Evolutionary conservation across 2,888 invertebrate genomes (phyloP).

Genomic region (Teleogryllus oceanicus): DNA sequence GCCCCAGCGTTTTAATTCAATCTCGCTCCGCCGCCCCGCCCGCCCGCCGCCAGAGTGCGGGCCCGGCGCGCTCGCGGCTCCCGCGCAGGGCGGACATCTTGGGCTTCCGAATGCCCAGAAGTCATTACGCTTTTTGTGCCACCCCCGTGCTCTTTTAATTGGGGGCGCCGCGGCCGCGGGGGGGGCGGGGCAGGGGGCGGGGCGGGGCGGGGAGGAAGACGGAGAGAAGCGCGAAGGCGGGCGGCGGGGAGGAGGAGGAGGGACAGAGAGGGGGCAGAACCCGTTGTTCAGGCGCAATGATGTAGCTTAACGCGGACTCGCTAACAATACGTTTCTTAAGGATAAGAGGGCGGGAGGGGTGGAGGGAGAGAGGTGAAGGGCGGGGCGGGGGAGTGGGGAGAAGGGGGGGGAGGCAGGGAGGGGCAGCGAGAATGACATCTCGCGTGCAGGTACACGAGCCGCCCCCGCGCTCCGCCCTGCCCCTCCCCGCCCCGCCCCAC

Average conservation of each 20-base stretch:
- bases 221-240: not conserved
- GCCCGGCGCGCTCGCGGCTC: not conserved
- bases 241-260: not conserved
- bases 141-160: slow-evolving; percentile 18
- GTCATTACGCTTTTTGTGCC: not conserved
- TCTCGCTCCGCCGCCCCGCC: not conserved
- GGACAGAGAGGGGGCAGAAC: not conserved
- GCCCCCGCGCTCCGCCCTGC: not conserved
- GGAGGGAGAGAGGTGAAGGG: not conserved
- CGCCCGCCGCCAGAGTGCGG: not conserved
- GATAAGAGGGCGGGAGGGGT: not conserved
- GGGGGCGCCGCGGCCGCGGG: not conserved
- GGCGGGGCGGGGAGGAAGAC: not conserved
- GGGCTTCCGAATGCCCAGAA: slow-evolving; percentile 18
- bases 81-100: not conserved
- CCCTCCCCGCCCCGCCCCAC: not conserved
- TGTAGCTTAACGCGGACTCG: not conserved
- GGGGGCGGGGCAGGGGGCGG: not conserved
- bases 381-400: not conserved
- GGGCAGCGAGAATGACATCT: not conserved
- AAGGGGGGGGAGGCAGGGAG: not conserved
- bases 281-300: slow-evolving; percentile 6
- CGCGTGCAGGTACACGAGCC: slow-evolving; percentile 18
- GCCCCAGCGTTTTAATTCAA: not conserved
- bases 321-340: slow-evolving; percentile 1